Conservation (phyloP, 1,140 invertebrate species). For the Drosophila neocordata region DNA sequence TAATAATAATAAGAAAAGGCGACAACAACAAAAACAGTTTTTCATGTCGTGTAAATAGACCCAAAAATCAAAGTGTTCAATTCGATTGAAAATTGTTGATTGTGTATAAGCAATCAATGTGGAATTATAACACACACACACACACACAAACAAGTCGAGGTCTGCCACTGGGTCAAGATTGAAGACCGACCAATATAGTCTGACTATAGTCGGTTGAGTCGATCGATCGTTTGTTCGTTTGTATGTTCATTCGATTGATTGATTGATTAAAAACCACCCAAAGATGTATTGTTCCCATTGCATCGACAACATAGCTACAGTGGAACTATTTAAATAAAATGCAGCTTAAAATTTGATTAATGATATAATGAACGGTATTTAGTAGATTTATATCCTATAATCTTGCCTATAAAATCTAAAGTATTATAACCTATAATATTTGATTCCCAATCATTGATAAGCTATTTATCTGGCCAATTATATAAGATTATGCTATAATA, state of each 20-base stretch:
- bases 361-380: too few relatives aligned
- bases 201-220: conserved; percentile 51
- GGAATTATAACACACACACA: too few relatives aligned
- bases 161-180: conserved; percentile 68
- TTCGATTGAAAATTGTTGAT: conserved; percentile 59
- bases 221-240: neutral
- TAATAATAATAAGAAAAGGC: conserved; percentile 19
- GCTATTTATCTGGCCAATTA: too few relatives aligned
- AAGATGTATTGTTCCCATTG: neutral
- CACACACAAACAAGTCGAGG: neutral
- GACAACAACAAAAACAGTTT: conserved; percentile 18
- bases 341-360: neutral
- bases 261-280: conserved; percentile 4
- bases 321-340: neutral
- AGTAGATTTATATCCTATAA: too few relatives aligned
- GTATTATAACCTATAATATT: too few relatives aligned
- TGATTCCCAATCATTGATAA: too few relatives aligned
- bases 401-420: too few relatives aligned
- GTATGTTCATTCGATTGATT: neutral
- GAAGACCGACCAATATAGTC: conserved; percentile 50
- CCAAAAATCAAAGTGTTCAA: conserved; percentile 70
- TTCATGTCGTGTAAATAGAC: conserved; percentile 16
- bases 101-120: neutral
- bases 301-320: neutral
- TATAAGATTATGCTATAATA: too few relatives aligned